phyloP scores from a whole-genome alignment of 2,888 invertebrate species.

The Abrostola tripartita region DNA sequence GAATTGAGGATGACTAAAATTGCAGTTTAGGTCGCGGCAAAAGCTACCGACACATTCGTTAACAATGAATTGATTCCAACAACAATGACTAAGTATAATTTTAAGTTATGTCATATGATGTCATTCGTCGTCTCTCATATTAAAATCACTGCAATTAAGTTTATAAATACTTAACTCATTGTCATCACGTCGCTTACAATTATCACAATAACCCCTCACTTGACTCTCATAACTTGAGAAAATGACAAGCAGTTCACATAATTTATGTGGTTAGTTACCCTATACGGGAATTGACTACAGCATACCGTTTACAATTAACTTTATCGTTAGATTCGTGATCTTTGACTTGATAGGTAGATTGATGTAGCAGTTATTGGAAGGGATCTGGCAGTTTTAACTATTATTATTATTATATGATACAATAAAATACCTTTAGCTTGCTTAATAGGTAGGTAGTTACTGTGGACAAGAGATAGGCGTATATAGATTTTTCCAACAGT shows the following conservation, averaged over 20 bases:
- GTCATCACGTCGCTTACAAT: constrained; percentile 41
- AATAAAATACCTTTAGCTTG: too few species aligned
- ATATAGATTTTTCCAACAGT: too few species aligned
- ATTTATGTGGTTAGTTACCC: constrained; percentile 28
- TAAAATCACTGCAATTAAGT: constrained; percentile 49
- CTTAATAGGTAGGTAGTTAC: too few species aligned
- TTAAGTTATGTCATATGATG: constrained; percentile 40
- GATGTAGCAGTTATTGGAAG: background rate
- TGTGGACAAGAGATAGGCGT: too few species aligned
- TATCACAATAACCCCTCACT: constrained; percentile 43
- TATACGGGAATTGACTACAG: constrained; percentile 1
- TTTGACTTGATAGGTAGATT: background rate
- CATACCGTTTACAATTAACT: background rate
- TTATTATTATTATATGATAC: too few species aligned
- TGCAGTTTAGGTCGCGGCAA: background rate
- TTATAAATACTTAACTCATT: constrained; percentile 37
- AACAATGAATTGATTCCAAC: constrained; percentile 24
- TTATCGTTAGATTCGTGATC: background rate
- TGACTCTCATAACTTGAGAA: constrained; percentile 40
- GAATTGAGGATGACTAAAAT: background rate
- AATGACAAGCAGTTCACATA: constrained; percentile 20
- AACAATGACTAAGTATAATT: constrained; percentile 47
- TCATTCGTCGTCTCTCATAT: constrained; percentile 35
- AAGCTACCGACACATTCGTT: constrained; percentile 3
- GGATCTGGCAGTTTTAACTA: background rate